A percentile compares a stretch with the other conserved stretches of the same genome.
phyloP scores from a whole-genome alignment of 2,113 vertebrate genomes.

The Verasper variegatus region DNA sequence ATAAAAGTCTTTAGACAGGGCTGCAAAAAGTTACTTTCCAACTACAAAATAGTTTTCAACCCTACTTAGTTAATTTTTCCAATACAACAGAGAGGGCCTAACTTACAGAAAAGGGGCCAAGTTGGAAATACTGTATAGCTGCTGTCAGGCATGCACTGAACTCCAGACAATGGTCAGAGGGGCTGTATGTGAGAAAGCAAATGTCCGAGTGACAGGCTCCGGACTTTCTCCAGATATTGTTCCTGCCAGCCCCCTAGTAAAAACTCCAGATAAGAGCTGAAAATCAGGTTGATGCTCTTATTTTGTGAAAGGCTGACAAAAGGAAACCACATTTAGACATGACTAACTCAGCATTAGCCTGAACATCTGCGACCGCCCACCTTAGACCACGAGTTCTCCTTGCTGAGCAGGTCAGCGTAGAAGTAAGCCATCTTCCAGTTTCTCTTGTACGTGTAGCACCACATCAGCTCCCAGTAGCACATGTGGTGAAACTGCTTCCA shows the following conservation, averaged over 20 bases:
- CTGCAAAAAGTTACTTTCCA: no score
- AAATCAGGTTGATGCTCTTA: background rate
- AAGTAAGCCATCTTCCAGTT: constrained; percentile 99
- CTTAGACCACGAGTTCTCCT: constrained; percentile 98
- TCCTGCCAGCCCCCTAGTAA: no score
- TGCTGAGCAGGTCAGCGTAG: constrained; percentile 96
- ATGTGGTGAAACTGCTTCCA: constrained; percentile 99
- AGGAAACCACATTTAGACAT: background rate
- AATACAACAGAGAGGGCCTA: background rate
- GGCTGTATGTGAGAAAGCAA: no score
- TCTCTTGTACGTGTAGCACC: constrained; percentile 97
- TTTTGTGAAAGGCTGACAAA: background rate
- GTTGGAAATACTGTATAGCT: background rate
- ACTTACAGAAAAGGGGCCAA: background rate
- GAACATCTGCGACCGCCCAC: constrained; percentile 65
- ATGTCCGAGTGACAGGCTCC: no score
- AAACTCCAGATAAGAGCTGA: no score
- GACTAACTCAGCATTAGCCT: background rate
- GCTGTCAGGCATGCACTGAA: no score
- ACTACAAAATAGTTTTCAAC: no score
- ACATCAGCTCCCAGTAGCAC: constrained; percentile 99
- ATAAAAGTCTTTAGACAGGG: no score
- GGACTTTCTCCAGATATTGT: no score
- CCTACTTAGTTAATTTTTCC: no score
- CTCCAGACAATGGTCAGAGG: no score